Evolutionary conservation across 2,797 vertebrate species (phyloP), one percentile per base, ranked within the genome.

Genomic region (Scolopax rusticola): DNA sequence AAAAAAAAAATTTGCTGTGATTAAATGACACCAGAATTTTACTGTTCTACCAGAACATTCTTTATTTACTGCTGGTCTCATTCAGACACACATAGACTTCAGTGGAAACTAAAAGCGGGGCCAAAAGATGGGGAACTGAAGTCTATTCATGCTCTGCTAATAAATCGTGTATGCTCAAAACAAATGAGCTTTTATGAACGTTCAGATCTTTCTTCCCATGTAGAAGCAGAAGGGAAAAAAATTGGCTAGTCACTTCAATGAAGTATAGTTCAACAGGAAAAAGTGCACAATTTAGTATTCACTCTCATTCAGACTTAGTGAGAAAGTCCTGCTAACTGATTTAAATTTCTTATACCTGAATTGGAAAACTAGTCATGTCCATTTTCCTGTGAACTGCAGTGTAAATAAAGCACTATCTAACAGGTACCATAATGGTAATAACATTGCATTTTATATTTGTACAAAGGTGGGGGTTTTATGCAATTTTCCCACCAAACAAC

Each of bases 61-160:
- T 73, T 61, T 83, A 7, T 68, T 82, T 50, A 82, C 48, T 87
- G 40, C 61, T 54, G 27, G 14, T 84, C 67, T 94, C 32, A 61
- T 65, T 84, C 70, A 92, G 50, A 56, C 59, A 93, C n/a, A 78
- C 47, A 19, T 6, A 28, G 36, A 70, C 74, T 87, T 64, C 93
- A 90, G 45, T 74, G 78, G 48, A 90, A 95, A 67, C 56, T 76
- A 32, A 76, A 91, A 93, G 77, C 38, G 70, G 56, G 32, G 81
- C 88, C 90, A 95, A 70, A 92, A 81, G 33, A 86, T 38, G 33
- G 50, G 27, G 86, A 90, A 96, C 77, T 95, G 59, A 94, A 87
- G 80, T 33, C 84, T 83, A 90, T 92, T 96, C 70, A 89, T 70
- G 28, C 67, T 68, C 56, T 0, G 2, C 63, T 79, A 88, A 71